A percentile compares a stretch with the other conserved stretches of the same genome.
phyloP scores from a whole-genome alignment of 2,888 invertebrate species.

The Serripes groenlandicus region DNA sequence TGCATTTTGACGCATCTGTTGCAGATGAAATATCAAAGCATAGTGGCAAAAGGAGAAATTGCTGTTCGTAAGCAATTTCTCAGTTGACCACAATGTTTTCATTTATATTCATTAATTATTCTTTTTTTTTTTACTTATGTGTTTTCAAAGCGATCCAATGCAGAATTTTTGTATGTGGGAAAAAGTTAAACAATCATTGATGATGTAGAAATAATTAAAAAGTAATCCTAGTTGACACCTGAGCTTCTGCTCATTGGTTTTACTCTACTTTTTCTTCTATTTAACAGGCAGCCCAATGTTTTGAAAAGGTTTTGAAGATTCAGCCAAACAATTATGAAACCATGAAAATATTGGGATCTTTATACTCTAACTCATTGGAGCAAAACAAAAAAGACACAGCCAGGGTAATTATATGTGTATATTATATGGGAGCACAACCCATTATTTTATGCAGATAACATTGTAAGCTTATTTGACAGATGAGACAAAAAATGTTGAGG shows the following conservation, averaged over 20 bases:
- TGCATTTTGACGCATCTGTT: too few relatives aligned
- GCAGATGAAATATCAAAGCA: background rate
- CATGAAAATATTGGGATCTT: constrained; percentile 99
- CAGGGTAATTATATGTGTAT: constrained; percentile 86
- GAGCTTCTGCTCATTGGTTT: background rate
- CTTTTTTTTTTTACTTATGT: background rate
- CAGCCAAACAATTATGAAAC: constrained; percentile 99
- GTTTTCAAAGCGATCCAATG: background rate
- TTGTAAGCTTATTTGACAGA: too few relatives aligned
- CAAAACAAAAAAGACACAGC: constrained; percentile 92
- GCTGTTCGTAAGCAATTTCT: background rate
- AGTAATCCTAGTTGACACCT: background rate
- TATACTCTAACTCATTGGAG: constrained; percentile 93
- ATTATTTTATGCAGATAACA: too few relatives aligned
- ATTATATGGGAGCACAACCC: too few relatives aligned
- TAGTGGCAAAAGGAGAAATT: background rate
- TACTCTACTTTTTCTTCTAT: background rate
- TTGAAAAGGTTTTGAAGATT: constrained; percentile 98
- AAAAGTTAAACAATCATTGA: too few relatives aligned
- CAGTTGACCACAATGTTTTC: background rate
- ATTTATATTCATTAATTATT: too few relatives aligned
- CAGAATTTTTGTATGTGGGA: background rate
- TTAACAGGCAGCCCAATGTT: constrained; percentile 96
- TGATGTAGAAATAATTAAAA: background rate
- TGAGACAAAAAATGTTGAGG: too few relatives aligned